phyloP scores from a whole-genome alignment of 2,113 vertebrate genomes.

The Chaenogobius annularis region DNA sequence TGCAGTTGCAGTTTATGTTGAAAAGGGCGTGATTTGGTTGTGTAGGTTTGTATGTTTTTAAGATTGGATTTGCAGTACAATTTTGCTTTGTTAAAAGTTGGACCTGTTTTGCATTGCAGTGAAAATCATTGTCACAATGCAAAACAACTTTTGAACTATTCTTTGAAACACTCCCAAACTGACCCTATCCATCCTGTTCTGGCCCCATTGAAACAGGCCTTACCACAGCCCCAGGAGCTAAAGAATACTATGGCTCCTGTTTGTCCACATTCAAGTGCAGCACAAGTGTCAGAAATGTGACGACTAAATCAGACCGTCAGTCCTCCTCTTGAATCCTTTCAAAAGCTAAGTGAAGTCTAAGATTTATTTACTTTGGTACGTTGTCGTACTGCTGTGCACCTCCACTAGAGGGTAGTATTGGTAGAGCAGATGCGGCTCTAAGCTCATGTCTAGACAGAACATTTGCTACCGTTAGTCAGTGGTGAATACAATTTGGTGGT shows the following conservation, averaged over 20 bases:
- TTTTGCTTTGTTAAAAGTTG: not conserved
- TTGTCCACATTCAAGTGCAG: conserved; percentile 65
- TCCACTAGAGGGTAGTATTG: conserved; percentile 66
- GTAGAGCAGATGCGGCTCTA: not conserved
- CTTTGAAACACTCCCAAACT: not conserved
- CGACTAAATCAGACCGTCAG: not conserved
- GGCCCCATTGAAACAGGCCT: not conserved
- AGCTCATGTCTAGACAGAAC: not conserved
- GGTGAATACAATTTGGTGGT: too few species aligned
- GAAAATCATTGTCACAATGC: not conserved
- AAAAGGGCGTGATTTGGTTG: not conserved
- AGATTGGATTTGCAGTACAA: not conserved
- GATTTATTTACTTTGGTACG: too few species aligned
- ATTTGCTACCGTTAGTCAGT: not conserved
- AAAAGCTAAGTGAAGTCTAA: too few species aligned
- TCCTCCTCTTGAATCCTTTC: too few species aligned
- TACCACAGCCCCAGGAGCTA: conserved; percentile 56
- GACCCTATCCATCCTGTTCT: conserved; percentile 13
- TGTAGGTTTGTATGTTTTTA: not conserved
- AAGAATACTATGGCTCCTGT: conserved; percentile 72
- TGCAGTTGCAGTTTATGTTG: not conserved
- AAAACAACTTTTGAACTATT: not conserved
- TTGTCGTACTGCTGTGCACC: conserved; percentile 20
- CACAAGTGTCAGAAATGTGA: not conserved
- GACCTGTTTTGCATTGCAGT: not conserved